A percentile compares a stretch with the other conserved stretches of the same genome.
Evolutionary conservation across 2,888 invertebrate species (phyloP).

Genomic region (Clanis bilineata): DNA sequence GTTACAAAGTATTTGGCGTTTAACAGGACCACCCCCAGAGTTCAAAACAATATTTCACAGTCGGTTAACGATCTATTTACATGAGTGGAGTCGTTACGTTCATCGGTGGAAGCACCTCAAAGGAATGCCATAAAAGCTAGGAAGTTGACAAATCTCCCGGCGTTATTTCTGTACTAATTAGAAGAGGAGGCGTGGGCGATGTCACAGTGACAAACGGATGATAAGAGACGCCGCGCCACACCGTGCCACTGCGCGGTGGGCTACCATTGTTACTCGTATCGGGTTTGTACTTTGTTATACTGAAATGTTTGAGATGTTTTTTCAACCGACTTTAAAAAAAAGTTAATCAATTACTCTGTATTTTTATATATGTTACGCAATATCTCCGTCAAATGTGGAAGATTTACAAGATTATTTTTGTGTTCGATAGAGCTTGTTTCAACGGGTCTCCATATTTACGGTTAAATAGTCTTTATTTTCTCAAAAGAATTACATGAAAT

Average conservation of each 20-base stretch:
- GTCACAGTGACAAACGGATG: slow-evolving; percentile 59
- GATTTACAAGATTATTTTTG: no score
- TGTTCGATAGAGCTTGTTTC: no score
- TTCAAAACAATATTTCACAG: slow-evolving; percentile 67
- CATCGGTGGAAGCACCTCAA: slow-evolving; percentile 55
- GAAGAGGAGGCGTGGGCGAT: slow-evolving; percentile 63
- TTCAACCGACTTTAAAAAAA: neutral
- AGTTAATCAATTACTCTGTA: no score
- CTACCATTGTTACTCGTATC: neutral
- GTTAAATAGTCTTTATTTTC: no score
- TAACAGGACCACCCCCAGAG: slow-evolving; percentile 60
- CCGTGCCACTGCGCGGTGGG: neutral
- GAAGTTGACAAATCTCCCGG: slow-evolving; percentile 78
- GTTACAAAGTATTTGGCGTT: slow-evolving; percentile 35
- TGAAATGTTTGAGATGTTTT: neutral
- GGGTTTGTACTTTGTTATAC: neutral
- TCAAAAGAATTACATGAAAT: no score
- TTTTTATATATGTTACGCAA: no score
- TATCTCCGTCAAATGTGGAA: no score
- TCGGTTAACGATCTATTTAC: slow-evolving; percentile 72
- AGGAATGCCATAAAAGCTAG: slow-evolving; percentile 72
- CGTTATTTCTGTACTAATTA: slow-evolving; percentile 81
- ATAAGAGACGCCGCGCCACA: slow-evolving; percentile 30
- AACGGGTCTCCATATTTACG: no score
- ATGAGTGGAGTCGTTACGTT: slow-evolving; percentile 50